Percentiles rank a stretch among this genome's conserved stretches.
Conservation (phyloP, 1,140 invertebrate genomes). For the Trinorchestia longiramus region DNA sequence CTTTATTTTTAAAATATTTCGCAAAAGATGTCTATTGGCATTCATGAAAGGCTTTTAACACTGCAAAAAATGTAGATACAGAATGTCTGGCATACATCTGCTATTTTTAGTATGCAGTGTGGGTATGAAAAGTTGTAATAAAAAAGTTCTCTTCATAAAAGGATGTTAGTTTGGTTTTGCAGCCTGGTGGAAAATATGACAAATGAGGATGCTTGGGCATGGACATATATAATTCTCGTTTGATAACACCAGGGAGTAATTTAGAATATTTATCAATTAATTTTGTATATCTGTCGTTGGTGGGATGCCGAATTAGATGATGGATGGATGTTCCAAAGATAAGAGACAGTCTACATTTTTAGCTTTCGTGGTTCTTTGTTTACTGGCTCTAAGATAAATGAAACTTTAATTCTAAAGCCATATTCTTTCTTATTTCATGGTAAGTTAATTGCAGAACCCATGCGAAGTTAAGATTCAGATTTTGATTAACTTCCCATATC, state of each 20-base stretch:
- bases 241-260: neutral
- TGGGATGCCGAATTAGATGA: too few relatives aligned
- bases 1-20: conserved; percentile 7
- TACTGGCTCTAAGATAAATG: too few relatives aligned
- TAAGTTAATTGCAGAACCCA: too few relatives aligned
- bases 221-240: neutral
- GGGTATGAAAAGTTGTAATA: neutral
- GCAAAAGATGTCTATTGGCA: conserved; percentile 31
- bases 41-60: neutral
- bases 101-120: neutral
- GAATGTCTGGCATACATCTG: neutral
- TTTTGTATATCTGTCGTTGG: too few relatives aligned
- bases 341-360: too few relatives aligned
- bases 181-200: neutral
- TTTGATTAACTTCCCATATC: too few relatives aligned
- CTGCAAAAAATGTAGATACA: neutral
- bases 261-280: too few relatives aligned
- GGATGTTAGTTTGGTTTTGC: neutral
- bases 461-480: too few relatives aligned
- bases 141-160: neutral
- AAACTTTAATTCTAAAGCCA: too few relatives aligned
- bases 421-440: too few relatives aligned
- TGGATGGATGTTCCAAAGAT: too few relatives aligned
- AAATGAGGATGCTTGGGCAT: neutral
- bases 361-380: too few relatives aligned